Evolutionary conservation across 2,888 invertebrate genomes (phyloP), one percentile per base, ranked within the genome.

Genomic region (Eupithecia vulgata): DNA sequence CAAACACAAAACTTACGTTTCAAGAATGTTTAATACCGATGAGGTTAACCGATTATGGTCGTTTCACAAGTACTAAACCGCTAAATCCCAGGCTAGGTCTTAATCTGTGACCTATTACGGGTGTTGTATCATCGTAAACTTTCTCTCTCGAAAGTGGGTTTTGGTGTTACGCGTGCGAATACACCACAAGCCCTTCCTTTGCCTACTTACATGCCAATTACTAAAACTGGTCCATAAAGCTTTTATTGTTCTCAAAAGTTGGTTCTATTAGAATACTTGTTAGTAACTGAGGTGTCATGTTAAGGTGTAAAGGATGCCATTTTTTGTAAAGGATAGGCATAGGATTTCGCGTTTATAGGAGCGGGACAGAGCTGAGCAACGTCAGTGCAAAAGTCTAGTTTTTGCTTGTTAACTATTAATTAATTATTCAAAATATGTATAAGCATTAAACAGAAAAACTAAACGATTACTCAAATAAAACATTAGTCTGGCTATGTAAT

Each of bases 61-160:
- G 59, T 75, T 75, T 70, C 75, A 72, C 75, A 75, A 75, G 75
- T 72, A 72, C 48, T 61, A 72, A 57, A 69, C 70, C 64, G 75
- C 70, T 75, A 75, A 72, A 75, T 72, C 75, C 75, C 67, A 68
- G 70, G 67, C 73, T 78, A 79, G 76, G 77, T 75, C 71, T 77
- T 78, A 79, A 80, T 80, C 80, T 74, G 76, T 79, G 82, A 82
- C 82, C 82, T 82, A 79, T 82, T 81, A 81, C 81, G 71, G 71
- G 52, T 70, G 81, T 81, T 81, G 81, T 78, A 80, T 80, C 80
- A 82, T 80, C 79, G 77, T 30, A 62, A 34, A 82, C 81, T 80
- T 80, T 82, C 80, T 78, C 82, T 79, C 70, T 57, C 40, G 76
- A 76, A 81, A 78, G 78, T 82, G 59, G 78, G 82, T 80, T 81